Evolutionary conservation across 2,797 vertebrate species (phyloP).

Genomic region (Erethizon dorsatum): DNA sequence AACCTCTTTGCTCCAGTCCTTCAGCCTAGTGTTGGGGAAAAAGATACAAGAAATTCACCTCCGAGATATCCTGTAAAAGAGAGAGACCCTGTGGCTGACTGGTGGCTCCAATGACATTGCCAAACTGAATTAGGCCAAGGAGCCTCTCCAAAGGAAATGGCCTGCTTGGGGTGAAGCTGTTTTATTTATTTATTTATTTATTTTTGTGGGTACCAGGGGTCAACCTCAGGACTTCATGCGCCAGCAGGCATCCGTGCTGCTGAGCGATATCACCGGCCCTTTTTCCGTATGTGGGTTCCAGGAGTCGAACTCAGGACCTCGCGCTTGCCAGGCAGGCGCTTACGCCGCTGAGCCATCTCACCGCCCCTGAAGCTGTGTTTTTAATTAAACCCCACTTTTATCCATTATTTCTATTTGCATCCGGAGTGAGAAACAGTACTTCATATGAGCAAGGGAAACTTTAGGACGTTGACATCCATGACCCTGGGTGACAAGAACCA

Average conservation of each 20-base stretch:
- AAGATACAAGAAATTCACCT: not conserved
- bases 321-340: no score
- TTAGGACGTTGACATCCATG: fast-evolving
- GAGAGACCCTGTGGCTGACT: not conserved
- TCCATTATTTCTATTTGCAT: not conserved
- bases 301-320: no score
- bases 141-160: not conserved
- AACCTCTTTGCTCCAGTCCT: not conserved
- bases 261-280: no score
- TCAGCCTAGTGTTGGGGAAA: not conserved
- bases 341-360: no score
- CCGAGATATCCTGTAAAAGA: not conserved
- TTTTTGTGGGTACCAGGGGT: no score
- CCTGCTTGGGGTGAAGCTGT: not conserved
- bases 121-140: not conserved
- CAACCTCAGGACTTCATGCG: no score
- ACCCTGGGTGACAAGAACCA: not conserved
- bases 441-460: no score
- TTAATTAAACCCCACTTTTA: not conserved
- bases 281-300: no score
- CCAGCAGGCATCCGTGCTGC: no score
- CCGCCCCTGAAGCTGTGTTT: no score
- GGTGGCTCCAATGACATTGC: fast-evolving
- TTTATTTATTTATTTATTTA: no score
- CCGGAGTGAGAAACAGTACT: not conserved